A percentile compares a stretch with the other conserved stretches of the same genome.
Conservation (phyloP, 2,797 vertebrate genomes). For the Choloepus didactylus region DNA sequence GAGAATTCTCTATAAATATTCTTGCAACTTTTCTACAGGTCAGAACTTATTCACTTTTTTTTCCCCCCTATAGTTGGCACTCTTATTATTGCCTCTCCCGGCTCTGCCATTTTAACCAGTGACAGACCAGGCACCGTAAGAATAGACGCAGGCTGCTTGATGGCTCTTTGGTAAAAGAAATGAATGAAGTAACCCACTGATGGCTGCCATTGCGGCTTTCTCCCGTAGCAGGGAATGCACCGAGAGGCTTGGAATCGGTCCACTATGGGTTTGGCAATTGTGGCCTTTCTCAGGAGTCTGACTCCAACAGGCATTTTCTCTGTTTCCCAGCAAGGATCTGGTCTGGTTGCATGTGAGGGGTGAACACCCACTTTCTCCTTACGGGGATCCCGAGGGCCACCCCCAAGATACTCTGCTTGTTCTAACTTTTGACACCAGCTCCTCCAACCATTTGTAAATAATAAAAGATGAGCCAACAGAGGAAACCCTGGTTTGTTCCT, state of each 20-base stretch:
- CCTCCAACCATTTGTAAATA: neutral
- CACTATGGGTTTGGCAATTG: rapidly evolving
- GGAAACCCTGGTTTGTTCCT: neutral
- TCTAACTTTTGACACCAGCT: neutral
- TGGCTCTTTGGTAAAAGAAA: neutral
- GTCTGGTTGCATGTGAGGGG: too few species aligned
- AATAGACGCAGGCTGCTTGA: neutral
- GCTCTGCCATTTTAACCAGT: neutral
- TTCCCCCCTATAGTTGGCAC: too few species aligned
- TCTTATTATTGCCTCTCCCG: neutral
- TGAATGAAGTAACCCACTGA: neutral
- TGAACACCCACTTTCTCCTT: neutral
- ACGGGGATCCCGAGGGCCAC: neutral
- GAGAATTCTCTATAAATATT: neutral
- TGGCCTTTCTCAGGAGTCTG: neutral
- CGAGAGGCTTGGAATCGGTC: neutral
- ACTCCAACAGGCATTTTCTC: neutral
- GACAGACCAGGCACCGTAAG: neutral
- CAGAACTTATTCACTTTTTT: too few species aligned
- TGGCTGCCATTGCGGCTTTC: neutral
- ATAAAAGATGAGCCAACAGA: neutral
- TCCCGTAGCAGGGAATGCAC: neutral
- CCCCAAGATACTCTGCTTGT: too few species aligned
- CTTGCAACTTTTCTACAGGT: neutral
- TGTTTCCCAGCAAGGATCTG: neutral